Evolutionary conservation across 2,888 invertebrate species (phyloP), one percentile per base, ranked within the genome.

Genomic region (Rhamnusium bicolor): DNA sequence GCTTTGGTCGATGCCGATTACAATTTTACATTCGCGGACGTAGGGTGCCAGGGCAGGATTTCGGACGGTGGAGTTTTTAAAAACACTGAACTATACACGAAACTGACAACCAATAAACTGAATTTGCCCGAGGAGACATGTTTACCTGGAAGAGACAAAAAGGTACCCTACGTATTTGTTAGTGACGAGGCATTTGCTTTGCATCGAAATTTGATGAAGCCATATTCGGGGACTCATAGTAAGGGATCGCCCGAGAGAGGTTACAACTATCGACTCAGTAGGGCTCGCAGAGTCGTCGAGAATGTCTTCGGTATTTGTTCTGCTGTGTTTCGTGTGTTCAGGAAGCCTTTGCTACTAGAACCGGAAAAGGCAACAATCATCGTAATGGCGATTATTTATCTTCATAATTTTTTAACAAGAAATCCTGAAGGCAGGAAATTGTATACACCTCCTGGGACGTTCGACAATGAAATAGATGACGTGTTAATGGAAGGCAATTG

Each of bases 21-120:
- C n/a, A 46, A 46, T n/a, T 46, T 46, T 46, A n/a, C n/a, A 46
- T 46, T 46, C n/a, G 46, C n/a, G 46, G 46, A 46, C n/a, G 46
- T 46, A n/a, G n/a, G 12, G 46, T n/a, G n/a, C n/a, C n/a, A n/a
- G n/a, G n/a, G n/a, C n/a, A n/a, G n/a, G 10, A 46, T 46, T n/a
- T 46, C 46, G n/a, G 46, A 46, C n/a, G 46, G 46, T 6, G 46
- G 46, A 10, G 46, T 46, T 46, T 46, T 46, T 46, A 46, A n/a
- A 6, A 10, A 46, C n/a, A 46, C 12, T 6, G n/a, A 46, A 46
- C n/a, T 46, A 7, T 2, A 46, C 7, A 46, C 10, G n/a, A 10
- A n/a, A 46, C 10, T 46, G 10, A n/a, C 10, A 46, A 46, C 4
- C n/a, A 6, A 46, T n/a, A 46, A 10, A 46, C 8, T 46, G n/a